Conservation (phyloP, 2,113 vertebrate species). For the Excalfactoria chinensis region DNA sequence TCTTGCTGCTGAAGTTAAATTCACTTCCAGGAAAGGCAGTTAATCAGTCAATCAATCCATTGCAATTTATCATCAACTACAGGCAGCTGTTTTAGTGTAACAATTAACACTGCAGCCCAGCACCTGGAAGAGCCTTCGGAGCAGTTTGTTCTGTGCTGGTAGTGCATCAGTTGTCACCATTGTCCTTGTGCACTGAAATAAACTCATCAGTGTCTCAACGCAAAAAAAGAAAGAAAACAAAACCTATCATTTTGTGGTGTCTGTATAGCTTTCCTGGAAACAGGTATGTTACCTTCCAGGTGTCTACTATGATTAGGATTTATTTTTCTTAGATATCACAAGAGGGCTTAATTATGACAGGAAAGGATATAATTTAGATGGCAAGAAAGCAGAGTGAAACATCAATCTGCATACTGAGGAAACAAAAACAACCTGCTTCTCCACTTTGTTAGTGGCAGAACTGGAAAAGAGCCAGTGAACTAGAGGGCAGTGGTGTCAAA, state of each 20-base stretch:
- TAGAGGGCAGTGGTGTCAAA: neutral
- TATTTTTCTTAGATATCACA: slow-evolving; percentile 12
- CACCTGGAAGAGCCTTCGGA: neutral
- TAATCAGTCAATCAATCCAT: neutral
- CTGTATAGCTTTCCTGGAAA: neutral
- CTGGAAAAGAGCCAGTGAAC: slow-evolving; percentile 17
- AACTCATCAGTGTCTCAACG: neutral
- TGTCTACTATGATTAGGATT: neutral
- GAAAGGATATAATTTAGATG: slow-evolving; percentile 1
- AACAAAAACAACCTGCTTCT: neutral
- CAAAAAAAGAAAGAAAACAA: neutral
- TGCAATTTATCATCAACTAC: neutral
- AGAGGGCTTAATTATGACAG: neutral
- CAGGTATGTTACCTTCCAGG: neutral
- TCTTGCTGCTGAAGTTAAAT: neutral
- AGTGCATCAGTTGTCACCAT: neutral
- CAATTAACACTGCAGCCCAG: neutral
- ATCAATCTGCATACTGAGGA: neutral
- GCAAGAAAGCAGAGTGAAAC: slow-evolving; percentile 20
- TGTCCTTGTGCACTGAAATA: neutral
- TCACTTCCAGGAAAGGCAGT: neutral
- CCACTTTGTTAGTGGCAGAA: neutral
- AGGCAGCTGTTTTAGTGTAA: neutral
- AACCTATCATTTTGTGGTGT: neutral
- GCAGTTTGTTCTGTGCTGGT: neutral